phyloP scores from a whole-genome alignment of 2,113 vertebrate species.

The Balaeniceps rex region DNA sequence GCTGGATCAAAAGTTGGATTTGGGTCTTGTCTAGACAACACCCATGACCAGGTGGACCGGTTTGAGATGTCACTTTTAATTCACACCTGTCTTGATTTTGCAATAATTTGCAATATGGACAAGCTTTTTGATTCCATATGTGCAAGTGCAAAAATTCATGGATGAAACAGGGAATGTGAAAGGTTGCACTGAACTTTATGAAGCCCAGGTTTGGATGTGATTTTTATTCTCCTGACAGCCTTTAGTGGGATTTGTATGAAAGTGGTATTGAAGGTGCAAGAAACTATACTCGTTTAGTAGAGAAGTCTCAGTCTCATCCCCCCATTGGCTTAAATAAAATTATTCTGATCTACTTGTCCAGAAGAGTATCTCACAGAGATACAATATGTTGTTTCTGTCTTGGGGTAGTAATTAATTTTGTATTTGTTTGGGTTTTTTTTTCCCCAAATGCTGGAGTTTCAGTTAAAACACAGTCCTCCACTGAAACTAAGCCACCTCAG shows the following conservation, averaged over 20 bases:
- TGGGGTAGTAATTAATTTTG: background rate
- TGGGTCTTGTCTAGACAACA: background rate
- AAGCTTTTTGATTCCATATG: background rate
- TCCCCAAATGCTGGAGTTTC: background rate
- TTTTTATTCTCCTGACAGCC: background rate
- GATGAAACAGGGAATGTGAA: background rate
- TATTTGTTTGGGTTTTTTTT: background rate
- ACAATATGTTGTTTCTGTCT: background rate
- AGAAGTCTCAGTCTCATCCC: background rate
- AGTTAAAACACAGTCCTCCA: background rate
- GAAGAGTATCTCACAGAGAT: background rate
- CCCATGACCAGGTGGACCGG: background rate
- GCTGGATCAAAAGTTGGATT: background rate
- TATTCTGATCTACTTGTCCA: background rate
- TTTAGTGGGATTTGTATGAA: background rate
- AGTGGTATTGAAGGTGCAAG: background rate
- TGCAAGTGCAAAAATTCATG: background rate
- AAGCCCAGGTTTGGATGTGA: background rate
- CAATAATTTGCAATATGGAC: background rate
- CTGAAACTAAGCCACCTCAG: background rate
- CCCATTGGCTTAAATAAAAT: background rate
- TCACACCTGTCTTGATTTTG: background rate
- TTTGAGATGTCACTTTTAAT: background rate
- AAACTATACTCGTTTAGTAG: background rate
- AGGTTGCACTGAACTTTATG: background rate